Percentiles rank a stretch among this genome's conserved stretches.
Evolutionary conservation across 1,140 invertebrate genomes (phyloP).

Genomic region (Antheraea pernyi): DNA sequence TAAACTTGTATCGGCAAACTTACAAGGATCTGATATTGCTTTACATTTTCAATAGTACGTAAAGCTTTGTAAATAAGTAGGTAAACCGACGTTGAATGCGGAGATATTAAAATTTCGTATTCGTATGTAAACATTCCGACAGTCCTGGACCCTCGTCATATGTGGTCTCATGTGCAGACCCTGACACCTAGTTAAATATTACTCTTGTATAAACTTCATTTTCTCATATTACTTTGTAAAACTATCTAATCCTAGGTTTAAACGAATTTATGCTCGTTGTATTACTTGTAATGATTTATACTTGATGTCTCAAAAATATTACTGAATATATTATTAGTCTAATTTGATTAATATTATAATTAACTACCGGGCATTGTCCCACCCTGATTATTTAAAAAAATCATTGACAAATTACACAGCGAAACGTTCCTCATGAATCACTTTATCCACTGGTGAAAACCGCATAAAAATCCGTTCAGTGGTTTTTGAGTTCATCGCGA

Average conservation of each 20-base stretch:
- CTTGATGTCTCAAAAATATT: too few species aligned
- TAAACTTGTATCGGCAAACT: slow-evolving; percentile 1
- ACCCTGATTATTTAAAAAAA: too few species aligned
- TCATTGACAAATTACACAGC: too few species aligned
- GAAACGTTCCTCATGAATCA: too few species aligned
- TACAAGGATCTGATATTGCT: neutral
- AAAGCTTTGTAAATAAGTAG: slow-evolving; percentile 17
- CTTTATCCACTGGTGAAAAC: too few species aligned
- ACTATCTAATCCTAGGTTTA: neutral
- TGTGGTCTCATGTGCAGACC: slow-evolving; percentile 34
- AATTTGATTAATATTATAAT: too few species aligned
- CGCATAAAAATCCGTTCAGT: too few species aligned
- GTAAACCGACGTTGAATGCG: slow-evolving; percentile 24
- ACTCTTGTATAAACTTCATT: slow-evolving; percentile 27
- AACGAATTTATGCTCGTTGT: neutral
- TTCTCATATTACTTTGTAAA: slow-evolving; percentile 7
- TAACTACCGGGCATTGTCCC: too few species aligned
- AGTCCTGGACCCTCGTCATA: slow-evolving; percentile 36
- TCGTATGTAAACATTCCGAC: slow-evolving; percentile 30
- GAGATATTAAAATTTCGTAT: slow-evolving; percentile 43
- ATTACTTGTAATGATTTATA: neutral
- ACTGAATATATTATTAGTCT: too few species aligned
- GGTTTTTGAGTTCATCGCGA: too few species aligned
- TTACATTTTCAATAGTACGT: neutral
- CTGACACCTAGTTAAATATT: slow-evolving; percentile 33